These are phyloP conservation scores for Vanessa cardui DNA, from an alignment of 2,888 invertebrate species.

Conservation along the genomic window DNA sequence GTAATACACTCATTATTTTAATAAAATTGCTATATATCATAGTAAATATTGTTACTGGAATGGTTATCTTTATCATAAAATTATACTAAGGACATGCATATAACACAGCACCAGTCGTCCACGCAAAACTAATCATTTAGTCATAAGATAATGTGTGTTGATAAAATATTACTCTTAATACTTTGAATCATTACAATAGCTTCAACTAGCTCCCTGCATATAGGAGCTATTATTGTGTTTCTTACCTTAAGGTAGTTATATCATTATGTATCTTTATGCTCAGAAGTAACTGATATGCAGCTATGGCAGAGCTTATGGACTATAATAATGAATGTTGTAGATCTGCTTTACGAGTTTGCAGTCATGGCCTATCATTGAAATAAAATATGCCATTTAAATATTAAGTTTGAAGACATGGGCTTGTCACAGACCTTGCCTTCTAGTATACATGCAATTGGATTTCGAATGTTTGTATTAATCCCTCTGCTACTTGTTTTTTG, in stretches of 20 bases:
- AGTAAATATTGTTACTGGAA: conserved; percentile 22
- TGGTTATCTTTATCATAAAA: conserved; percentile 23
- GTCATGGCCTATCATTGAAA: conserved; percentile 32
- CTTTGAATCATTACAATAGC: conserved; percentile 4
- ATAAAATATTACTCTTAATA: conserved; percentile 5
- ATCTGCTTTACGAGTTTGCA: conserved; percentile 21
- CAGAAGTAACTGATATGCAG: conserved; percentile 22
- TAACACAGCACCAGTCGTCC: conserved; percentile 17
- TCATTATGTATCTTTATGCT: conserved; percentile 22
- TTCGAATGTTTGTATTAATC: conserved; percentile 20
- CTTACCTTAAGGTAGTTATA: conserved; percentile 21
- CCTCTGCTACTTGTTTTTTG: conserved; percentile 29
- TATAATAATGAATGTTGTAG: conserved; percentile 29
- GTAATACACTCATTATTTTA: conserved; percentile 41
- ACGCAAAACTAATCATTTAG: conserved; percentile 18
- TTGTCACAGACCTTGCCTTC: conserved; percentile 13
- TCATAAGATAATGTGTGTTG: conserved; percentile 8
- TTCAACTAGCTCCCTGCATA: neutral
- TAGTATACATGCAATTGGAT: conserved; percentile 11
- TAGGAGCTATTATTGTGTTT: conserved; percentile 8
- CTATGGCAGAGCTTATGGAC: conserved; percentile 7
- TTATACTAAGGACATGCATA: conserved; percentile 17
- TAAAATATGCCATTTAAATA: conserved; percentile 16
- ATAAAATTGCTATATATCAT: conserved; percentile 24
- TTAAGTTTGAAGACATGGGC: conserved; percentile 13